Conservation (phyloP, 1,140 invertebrate species). For the Spodoptera frugiperda region DNA sequence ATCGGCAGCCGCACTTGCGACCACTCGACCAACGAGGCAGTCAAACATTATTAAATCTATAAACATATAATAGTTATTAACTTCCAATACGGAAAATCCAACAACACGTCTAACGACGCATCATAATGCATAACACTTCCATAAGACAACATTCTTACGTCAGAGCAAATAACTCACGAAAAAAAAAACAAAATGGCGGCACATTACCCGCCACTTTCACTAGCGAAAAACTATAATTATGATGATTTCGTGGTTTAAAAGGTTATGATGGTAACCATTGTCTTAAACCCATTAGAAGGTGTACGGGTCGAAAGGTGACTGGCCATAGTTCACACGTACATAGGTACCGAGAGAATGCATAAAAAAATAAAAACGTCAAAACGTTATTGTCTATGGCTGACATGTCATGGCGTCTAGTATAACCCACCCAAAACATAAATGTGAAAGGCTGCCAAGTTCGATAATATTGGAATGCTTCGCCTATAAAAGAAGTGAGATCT, state of each 20-base stretch:
- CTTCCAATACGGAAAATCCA: not conserved
- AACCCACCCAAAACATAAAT: too few relatives aligned
- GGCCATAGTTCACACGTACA: not conserved
- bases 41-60: too few relatives aligned
- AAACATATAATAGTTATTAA: not conserved
- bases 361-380: constrained; percentile 1
- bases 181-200: constrained; percentile 17
- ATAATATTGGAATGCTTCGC: too few relatives aligned
- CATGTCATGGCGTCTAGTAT: not conserved
- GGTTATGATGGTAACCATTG: constrained; percentile 22
- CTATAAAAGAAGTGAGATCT: too few relatives aligned
- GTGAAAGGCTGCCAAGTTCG: too few relatives aligned
- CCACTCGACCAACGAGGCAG: too few relatives aligned
- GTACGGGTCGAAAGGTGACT: constrained; percentile 28
- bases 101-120: not conserved
- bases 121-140: not conserved
- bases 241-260: constrained; percentile 2
- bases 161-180: constrained; percentile 13
- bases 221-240: constrained; percentile 30
- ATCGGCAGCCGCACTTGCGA: too few relatives aligned
- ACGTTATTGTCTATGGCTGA: not conserved
- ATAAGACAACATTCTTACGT: constrained; percentile 7
- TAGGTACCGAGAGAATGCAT: constrained; percentile 1
- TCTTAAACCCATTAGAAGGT: constrained; percentile 11
- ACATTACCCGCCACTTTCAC: constrained; percentile 29